These are phyloP conservation scores for Crossaster papposus DNA, from an alignment of 53 echinoderm and acorn worm genomes.

Conservation along the genomic window DNA sequence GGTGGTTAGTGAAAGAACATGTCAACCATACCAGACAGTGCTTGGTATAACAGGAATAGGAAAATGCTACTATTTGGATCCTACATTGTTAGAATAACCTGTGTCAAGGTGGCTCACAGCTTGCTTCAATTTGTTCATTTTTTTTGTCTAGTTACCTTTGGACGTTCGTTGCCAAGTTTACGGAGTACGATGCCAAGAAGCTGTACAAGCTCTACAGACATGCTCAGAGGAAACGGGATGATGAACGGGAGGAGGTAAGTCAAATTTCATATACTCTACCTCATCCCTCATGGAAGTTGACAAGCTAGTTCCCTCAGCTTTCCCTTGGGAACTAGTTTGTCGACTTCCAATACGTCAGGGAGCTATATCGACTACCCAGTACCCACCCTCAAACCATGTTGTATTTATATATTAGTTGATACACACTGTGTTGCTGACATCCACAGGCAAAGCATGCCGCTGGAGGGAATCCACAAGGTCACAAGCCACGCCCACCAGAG, in stretches of 20 bases:
- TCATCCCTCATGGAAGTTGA: not conserved
- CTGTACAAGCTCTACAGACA: conserved; percentile 91
- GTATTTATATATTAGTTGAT: not conserved
- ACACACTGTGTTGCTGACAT: not conserved
- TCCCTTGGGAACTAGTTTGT: too few relatives aligned
- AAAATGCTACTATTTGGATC: too few relatives aligned
- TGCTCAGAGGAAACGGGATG: conserved; percentile 90
- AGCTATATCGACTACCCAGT: too few relatives aligned
- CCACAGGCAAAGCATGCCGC: conserved; percentile 34
- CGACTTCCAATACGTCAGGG: too few relatives aligned
- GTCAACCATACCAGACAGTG: too few relatives aligned
- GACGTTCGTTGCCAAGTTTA: conserved; percentile 99
- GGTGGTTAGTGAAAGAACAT: too few relatives aligned
- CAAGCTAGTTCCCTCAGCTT: too few relatives aligned
- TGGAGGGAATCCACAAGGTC: conserved; percentile 49
- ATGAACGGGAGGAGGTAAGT: conserved; percentile 77
- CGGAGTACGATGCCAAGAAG: conserved; percentile 99
- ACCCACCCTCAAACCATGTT: too few relatives aligned
- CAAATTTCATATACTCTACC: not conserved
- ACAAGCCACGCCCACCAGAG: conserved; percentile 50
- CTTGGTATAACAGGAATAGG: too few relatives aligned
- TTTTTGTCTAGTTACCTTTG: conserved; percentile 92
- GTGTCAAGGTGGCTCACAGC: not conserved
- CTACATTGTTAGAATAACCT: too few relatives aligned
- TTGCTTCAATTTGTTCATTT: not conserved